phyloP scores from a whole-genome alignment of 2,113 vertebrate genomes.

The Anguilla rostrata region DNA sequence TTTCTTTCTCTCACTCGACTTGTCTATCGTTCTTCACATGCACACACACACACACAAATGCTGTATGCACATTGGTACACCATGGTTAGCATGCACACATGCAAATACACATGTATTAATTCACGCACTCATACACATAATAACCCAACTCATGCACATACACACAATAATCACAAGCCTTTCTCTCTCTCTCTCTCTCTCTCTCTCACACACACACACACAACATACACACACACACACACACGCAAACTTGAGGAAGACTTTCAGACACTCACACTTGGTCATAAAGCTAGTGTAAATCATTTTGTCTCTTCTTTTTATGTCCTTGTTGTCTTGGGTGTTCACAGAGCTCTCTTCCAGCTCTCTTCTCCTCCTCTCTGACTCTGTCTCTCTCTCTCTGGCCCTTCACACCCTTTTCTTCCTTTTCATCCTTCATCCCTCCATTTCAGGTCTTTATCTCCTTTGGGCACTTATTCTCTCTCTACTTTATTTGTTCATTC shows the following conservation, averaged over 20 bases:
- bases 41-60: too few species aligned
- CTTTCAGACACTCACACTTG: too few species aligned
- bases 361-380: constrained; percentile 25
- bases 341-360: constrained; percentile 18
- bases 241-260: too few species aligned
- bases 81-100: too few species aligned
- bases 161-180: too few species aligned
- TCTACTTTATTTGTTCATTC: constrained; percentile 9
- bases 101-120: too few species aligned
- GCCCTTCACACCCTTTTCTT: constrained; percentile 3
- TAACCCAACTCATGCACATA: too few species aligned
- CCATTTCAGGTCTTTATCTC: constrained; percentile 16
- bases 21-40: constrained; percentile 35
- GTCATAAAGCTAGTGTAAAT: constrained; percentile 63
- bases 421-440: constrained; percentile 22
- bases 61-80: too few species aligned
- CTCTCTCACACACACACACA: too few species aligned
- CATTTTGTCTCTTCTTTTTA: constrained; percentile 69
- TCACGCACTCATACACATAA: too few species aligned
- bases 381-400: constrained; percentile 23
- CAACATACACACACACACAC: too few species aligned
- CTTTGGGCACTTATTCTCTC: not conserved
- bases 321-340: constrained; percentile 58
- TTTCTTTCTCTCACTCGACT: constrained; percentile 31
- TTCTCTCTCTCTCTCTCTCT: too few species aligned